phyloP scores from a whole-genome alignment of 2,888 invertebrate genomes.

The Cantharis rustica region DNA sequence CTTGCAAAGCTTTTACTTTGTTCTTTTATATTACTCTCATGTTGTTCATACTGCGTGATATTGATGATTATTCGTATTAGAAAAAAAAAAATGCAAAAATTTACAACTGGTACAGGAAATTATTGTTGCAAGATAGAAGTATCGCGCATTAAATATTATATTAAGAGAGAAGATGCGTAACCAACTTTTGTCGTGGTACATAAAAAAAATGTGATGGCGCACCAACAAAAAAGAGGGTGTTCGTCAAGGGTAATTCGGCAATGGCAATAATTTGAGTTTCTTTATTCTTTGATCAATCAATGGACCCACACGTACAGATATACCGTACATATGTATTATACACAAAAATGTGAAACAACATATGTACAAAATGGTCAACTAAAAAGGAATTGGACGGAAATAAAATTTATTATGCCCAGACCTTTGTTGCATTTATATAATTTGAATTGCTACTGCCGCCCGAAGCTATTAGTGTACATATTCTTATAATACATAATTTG shows the following conservation, averaged over 20 bases:
- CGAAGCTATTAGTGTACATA: neutral
- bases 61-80: neutral
- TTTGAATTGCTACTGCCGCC: neutral
- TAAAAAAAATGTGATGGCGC: slow-evolving; percentile 21
- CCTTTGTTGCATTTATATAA: slow-evolving; percentile 21
- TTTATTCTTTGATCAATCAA: slow-evolving; percentile 32
- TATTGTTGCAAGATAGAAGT: neutral
- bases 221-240: slow-evolving; percentile 20
- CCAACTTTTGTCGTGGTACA: slow-evolving; percentile 3
- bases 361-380: slow-evolving; percentile 33
- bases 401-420: neutral
- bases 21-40: slow-evolving; percentile 9
- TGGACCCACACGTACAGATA: slow-evolving; percentile 25
- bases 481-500: neutral
- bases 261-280: neutral
- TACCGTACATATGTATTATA: neutral
- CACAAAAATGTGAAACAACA: slow-evolving; percentile 33
- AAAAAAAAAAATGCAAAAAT: neutral
- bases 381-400: slow-evolving; percentile 25
- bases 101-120: neutral
- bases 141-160: neutral
- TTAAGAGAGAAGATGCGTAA: neutral
- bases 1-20: slow-evolving; percentile 26
- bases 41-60: neutral
- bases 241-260: slow-evolving; percentile 19